Percentiles rank a stretch among this genome's conserved stretches.
Conservation (phyloP, 1,140 invertebrate genomes). For the Drosophila pseudoananassae region DNA sequence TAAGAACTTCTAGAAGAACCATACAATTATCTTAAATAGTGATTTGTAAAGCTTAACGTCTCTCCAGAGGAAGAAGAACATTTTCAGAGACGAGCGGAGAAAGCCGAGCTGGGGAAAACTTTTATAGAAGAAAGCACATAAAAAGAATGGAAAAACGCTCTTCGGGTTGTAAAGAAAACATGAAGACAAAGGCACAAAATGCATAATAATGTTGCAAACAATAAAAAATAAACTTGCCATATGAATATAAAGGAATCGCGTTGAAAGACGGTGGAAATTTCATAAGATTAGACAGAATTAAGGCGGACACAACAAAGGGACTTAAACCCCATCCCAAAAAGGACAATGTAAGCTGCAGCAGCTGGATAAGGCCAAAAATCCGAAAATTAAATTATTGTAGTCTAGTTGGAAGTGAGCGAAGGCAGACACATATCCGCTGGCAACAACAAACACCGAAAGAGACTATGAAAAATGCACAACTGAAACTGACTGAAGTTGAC, state of each 20-base stretch:
- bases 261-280: constrained; percentile 45
- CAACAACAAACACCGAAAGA: constrained; percentile 75
- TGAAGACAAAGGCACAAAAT: constrained; percentile 34
- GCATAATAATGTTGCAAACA: constrained; percentile 66
- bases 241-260: constrained; percentile 60
- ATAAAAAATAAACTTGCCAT: constrained; percentile 81
- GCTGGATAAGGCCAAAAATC: constrained; percentile 39
- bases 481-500: constrained; percentile 78
- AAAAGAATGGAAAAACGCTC: constrained; percentile 55
- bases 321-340: constrained; percentile 5
- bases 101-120: constrained; percentile 44
- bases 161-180: constrained; percentile 67
- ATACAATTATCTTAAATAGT: constrained; percentile 40
- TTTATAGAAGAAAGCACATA: constrained; percentile 43
- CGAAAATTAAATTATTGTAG: constrained; percentile 38
- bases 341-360: constrained; percentile 62
- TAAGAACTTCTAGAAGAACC: constrained; percentile 17
- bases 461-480: constrained; percentile 82
- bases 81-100: constrained; percentile 23
- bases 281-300: constrained; percentile 63
- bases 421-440: constrained; percentile 66
- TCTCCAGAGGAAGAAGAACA: constrained; percentile 19
- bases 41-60: constrained; percentile 32
- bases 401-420: constrained; percentile 18
- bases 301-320: constrained; percentile 27